Conservation (phyloP, 2,888 invertebrate genomes). For the Hypolimnas misippus region DNA sequence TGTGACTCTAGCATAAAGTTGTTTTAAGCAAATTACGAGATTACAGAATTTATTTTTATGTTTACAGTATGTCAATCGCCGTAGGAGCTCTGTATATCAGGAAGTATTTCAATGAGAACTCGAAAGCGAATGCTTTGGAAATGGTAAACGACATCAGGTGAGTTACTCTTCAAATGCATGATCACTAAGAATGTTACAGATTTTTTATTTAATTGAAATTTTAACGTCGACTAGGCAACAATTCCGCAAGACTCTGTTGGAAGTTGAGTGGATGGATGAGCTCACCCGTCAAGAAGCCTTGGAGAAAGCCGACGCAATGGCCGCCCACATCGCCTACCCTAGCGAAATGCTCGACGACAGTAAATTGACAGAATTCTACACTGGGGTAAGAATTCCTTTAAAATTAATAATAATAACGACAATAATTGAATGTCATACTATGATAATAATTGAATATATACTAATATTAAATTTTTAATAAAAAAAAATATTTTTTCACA, state of each 20-base stretch:
- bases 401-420: no score
- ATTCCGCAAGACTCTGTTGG: constrained; percentile 90
- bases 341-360: constrained; percentile 92
- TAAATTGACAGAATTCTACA: constrained; percentile 91
- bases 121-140: constrained; percentile 92
- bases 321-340: constrained; percentile 96
- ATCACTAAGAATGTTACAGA: no score
- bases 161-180: neutral
- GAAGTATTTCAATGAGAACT: constrained; percentile 93
- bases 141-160: constrained; percentile 94
- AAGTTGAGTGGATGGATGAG: constrained; percentile 97
- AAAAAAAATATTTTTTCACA: no score
- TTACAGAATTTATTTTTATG: neutral
- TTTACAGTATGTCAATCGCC: constrained; percentile 87
- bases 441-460: no score
- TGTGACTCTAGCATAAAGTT: no score
- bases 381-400: constrained; percentile 84
- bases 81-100: constrained; percentile 94
- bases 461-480: no score
- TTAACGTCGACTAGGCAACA: constrained; percentile 73
- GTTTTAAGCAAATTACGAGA: no score
- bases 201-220: neutral
- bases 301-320: constrained; percentile 92
- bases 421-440: no score
- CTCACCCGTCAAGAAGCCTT: constrained; percentile 90